Evolutionary conservation across 1,140 invertebrate genomes (phyloP).

Genomic region (Drosophila dunni): DNA sequence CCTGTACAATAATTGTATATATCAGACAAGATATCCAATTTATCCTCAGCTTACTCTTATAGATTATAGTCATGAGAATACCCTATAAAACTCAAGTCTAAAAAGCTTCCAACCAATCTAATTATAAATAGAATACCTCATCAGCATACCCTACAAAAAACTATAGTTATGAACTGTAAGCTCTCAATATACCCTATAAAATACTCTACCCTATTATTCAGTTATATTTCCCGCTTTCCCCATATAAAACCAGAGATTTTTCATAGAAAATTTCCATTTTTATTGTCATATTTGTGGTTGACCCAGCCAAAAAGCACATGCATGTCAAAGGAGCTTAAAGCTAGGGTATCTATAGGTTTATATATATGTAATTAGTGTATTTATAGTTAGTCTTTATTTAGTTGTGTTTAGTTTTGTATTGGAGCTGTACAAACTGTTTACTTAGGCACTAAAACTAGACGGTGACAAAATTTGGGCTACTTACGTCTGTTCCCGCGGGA

Average conservation of each 20-base stretch:
- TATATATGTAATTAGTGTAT: slow-evolving; percentile 23
- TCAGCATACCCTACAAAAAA: too few species aligned
- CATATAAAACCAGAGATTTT: not conserved
- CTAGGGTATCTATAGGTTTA: slow-evolving; percentile 2
- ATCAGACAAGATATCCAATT: too few species aligned
- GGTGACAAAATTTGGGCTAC: slow-evolving; percentile 24
- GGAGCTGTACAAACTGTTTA: slow-evolving; percentile 54
- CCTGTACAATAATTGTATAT: too few species aligned
- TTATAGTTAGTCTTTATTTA: slow-evolving; percentile 53
- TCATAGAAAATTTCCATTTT: slow-evolving; percentile 18
- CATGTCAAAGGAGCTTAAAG: slow-evolving; percentile 32
- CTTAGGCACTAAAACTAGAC: slow-evolving; percentile 12
- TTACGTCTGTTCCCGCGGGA: slow-evolving; percentile 38
- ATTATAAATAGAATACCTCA: too few species aligned
- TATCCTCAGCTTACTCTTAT: too few species aligned
- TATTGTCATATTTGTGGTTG: slow-evolving; percentile 41
- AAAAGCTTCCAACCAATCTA: not conserved
- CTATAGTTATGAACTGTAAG: too few species aligned
- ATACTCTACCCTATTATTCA: too few species aligned
- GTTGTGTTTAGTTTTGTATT: slow-evolving; percentile 34
- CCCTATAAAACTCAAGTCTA: too few species aligned
- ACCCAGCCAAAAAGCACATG: slow-evolving; percentile 47
- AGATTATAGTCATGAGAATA: too few species aligned
- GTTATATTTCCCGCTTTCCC: not conserved
- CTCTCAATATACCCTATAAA: too few species aligned